Evolutionary conservation across 2,888 invertebrate species (phyloP).

Genomic region (Drosophila gaucha): DNA sequence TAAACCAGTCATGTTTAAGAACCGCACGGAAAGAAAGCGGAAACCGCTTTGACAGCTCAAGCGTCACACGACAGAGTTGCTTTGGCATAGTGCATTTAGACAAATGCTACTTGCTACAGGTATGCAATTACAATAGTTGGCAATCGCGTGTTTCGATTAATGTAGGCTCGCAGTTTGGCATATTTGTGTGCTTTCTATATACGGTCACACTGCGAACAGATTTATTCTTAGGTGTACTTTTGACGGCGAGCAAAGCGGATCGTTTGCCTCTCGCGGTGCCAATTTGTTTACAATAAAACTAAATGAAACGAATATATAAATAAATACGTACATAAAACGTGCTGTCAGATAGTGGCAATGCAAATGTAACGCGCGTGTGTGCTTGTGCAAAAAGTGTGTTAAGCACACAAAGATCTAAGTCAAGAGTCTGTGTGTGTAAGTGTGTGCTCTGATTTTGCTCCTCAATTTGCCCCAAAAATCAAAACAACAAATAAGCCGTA

Average conservation of each 20-base stretch:
- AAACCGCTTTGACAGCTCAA: conserved; percentile 63
- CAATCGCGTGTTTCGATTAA: not conserved
- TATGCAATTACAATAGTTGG: conserved; percentile 1
- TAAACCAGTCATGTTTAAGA: conserved; percentile 92
- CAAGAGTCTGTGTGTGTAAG: conserved; percentile 31
- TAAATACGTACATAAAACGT: conserved; percentile 32
- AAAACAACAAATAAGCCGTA: conserved; percentile 25
- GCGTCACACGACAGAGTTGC: conserved; percentile 63
- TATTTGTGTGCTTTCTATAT: not conserved
- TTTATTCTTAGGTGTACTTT: conserved; percentile 39
- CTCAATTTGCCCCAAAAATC: conserved; percentile 14
- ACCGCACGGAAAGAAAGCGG: conserved; percentile 88
- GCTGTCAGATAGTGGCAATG: conserved; percentile 23
- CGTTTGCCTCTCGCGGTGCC: conserved; percentile 13
- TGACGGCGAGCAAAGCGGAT: conserved; percentile 17
- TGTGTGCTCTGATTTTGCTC: conserved; percentile 19
- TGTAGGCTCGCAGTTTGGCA: not conserved
- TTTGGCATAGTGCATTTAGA: conserved; percentile 12
- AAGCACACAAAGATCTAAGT: conserved; percentile 25
- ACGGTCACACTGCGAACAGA: conserved; percentile 19
- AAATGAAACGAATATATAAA: conserved; percentile 39
- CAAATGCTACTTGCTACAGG: conserved; percentile 36
- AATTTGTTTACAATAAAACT: conserved; percentile 42
- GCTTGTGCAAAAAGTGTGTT: conserved; percentile 41
- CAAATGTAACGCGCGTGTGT: conserved; percentile 40